A percentile compares a stretch with the other conserved stretches of the same genome.
These are phyloP conservation scores for Sorex araneus DNA, from an alignment of 2,113 vertebrate species.

Conservation along the genomic window DNA sequence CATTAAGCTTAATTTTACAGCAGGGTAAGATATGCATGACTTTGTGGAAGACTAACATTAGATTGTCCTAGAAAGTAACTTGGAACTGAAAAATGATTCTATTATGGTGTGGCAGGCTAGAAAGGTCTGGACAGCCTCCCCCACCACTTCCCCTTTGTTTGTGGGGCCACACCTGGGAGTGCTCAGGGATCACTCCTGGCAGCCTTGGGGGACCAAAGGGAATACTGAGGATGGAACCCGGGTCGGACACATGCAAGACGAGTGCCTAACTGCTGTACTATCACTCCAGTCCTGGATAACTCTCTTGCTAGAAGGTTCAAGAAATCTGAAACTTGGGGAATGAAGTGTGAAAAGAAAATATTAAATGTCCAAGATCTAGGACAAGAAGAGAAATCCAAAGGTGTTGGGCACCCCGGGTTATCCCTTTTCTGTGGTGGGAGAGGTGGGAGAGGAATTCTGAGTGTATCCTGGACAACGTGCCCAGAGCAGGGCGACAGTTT, in stretches of 20 bases:
- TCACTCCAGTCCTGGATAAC: not conserved
- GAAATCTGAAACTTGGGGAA: not conserved
- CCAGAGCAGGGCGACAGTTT: not conserved
- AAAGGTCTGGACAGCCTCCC: not conserved
- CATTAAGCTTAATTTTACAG: slow-evolving; percentile 33
- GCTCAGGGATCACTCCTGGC: too few relatives aligned
- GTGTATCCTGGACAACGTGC: not conserved
- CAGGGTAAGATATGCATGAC: not conserved
- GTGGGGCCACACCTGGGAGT: too few relatives aligned
- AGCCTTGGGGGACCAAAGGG: too few relatives aligned
- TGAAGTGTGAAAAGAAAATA: not conserved
- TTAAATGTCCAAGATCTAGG: not conserved
- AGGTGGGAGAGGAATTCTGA: not conserved
- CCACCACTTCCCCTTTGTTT: too few relatives aligned
- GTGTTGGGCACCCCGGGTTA: not conserved
- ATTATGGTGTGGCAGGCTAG: not conserved
- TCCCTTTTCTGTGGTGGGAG: not conserved
- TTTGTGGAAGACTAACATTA: slow-evolving; percentile 16
- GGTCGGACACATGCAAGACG: too few relatives aligned
- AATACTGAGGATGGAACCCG: too few relatives aligned
- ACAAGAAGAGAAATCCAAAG: not conserved
- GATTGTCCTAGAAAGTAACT: slow-evolving; percentile 48
- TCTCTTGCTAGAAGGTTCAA: not conserved
- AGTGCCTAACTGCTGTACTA: too few relatives aligned
- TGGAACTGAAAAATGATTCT: slow-evolving; percentile 28